These are phyloP conservation scores for Chrysodeixis includens DNA, from an alignment of 2,888 invertebrate genomes.

Conservation along the genomic window DNA sequence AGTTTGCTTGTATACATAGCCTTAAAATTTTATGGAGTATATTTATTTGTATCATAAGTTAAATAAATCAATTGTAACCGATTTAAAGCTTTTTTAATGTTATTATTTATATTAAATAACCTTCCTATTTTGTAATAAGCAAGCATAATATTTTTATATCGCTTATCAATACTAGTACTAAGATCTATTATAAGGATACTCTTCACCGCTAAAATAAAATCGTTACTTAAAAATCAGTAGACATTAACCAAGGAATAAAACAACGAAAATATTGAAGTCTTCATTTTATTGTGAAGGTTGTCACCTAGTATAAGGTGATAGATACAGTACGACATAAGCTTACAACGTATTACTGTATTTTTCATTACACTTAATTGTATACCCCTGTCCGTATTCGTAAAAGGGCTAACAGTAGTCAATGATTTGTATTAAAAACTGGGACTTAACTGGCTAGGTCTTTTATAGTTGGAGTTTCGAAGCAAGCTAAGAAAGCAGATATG, in stretches of 20 bases:
- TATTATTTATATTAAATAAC: background rate
- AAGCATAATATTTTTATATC: no score
- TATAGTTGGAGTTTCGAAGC: constrained; percentile 42
- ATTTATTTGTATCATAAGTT: constrained; percentile 59
- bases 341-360: constrained; percentile 86
- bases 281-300: constrained; percentile 88
- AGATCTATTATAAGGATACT: no score
- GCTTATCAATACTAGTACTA: no score
- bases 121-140: no score
- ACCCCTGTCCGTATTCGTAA: constrained; percentile 62
- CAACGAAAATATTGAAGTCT: constrained; percentile 79
- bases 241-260: no score
- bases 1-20: background rate
- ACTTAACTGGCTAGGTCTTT: constrained; percentile 56
- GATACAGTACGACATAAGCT: constrained; percentile 84
- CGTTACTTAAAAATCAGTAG: no score
- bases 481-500: constrained; percentile 13
- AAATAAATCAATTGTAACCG: constrained; percentile 56
- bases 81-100: constrained; percentile 1
- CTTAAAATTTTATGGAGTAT: constrained; percentile 30
- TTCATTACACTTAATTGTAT: constrained; percentile 72
- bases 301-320: constrained; percentile 86
- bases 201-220: no score
- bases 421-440: constrained; percentile 67
- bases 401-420: constrained; percentile 60